phyloP scores from a whole-genome alignment of 2,113 vertebrate species.

The Gorsachius goisagi region DNA sequence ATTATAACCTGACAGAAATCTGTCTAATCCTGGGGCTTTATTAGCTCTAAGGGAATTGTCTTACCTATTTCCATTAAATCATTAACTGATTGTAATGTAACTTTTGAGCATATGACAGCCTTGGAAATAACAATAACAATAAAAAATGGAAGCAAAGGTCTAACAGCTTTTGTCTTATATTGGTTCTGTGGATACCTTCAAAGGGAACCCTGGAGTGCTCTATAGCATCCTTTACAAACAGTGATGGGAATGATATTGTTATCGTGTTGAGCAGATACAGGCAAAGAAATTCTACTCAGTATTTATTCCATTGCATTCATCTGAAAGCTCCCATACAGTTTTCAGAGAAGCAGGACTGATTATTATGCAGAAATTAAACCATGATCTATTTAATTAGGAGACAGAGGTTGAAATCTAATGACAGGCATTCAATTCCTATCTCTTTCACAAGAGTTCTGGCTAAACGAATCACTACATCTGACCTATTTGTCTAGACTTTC shows the following conservation, averaged over 20 bases:
- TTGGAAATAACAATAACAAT: conserved; percentile 20
- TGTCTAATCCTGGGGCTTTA: conserved; percentile 49
- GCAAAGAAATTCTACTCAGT: not conserved
- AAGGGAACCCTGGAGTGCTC: not conserved
- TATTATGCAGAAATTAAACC: not conserved
- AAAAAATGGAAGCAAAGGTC: not conserved
- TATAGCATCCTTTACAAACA: not conserved
- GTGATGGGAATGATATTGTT: not conserved
- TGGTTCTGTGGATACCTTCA: not conserved
- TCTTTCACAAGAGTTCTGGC: not conserved
- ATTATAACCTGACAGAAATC: conserved; percentile 53
- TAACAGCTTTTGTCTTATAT: not conserved
- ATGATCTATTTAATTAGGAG: not conserved
- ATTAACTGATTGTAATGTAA: conserved; percentile 38
- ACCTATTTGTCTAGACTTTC: not conserved
- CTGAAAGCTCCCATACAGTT: not conserved
- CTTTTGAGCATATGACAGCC: not conserved
- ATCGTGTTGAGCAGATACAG: not conserved
- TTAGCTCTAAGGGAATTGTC: conserved; percentile 16
- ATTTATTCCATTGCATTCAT: not conserved
- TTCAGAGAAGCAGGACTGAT: not conserved
- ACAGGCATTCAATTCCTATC: not conserved
- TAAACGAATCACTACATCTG: not conserved
- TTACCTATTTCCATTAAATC: conserved; percentile 49
- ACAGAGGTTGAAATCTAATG: not conserved